Base-by-base conservation (phyloP, 1,140 invertebrate species). In the Drosophila cardini region DNA sequence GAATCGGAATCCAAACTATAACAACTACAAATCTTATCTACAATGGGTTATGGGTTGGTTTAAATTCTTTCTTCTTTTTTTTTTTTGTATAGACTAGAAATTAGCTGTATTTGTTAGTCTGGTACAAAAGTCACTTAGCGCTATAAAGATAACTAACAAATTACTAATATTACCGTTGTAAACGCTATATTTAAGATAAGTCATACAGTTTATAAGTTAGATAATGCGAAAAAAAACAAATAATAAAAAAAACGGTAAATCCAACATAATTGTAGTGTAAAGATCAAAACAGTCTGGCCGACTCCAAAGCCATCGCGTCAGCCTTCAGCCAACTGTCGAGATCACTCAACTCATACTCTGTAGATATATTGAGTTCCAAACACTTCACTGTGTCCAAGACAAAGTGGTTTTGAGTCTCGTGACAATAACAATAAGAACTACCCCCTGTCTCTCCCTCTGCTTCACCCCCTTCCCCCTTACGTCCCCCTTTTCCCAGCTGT, bases 121-220 rank as follows among this genome's bases (percentile, higher is more conserved):
- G 80, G 82, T 87, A 69, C 82, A 85, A 85, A 83, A 86, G 82
- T 86, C 80, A 45, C 36, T 60, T 60, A 26, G 40, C 56, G 46
- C 36, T 76, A 76, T 84, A 85, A 85, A 76, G 32, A 2, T 43
- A 26, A 26, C 21, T 26, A 26, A 26, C 21, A 26, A 26, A 26
- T 26, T 4, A 26, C 4, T 26, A 26, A 26, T 26, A 26, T 4
- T 3, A 26, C 21, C 21, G 21, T 26, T 26, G 21, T 26, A 26
- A 26, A 26, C 21, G 21, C 21, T 26, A 82, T 78, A 76, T 85
- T 87, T 85, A 72, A 85, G 82, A 87, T 85, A 55, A 76, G 69
- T 63, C 30, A 69, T 61, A 16, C 40, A 34, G 9, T 73, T 69
- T 83, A 80, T 38, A 69, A 69, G 78, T 74, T 40, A 72, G 72